Conservation (phyloP, 2,113 vertebrate species). For the Pleuronectes platessa region DNA sequence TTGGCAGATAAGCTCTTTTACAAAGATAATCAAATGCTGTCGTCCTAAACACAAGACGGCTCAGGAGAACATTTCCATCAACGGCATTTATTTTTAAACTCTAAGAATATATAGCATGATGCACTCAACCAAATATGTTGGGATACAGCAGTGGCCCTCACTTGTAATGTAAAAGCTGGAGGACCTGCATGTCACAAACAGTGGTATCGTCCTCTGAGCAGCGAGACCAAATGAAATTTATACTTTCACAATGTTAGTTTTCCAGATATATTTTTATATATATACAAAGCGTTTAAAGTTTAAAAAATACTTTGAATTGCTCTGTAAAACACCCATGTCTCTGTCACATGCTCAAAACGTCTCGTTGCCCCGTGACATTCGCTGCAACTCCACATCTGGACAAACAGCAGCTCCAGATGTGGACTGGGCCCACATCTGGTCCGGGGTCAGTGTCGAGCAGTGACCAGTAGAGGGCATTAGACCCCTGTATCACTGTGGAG, state of each 20-base stretch:
- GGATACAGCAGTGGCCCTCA: background rate
- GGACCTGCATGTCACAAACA: conserved; percentile 36
- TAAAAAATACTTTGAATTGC: conserved; percentile 10
- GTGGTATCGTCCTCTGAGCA: conserved; percentile 8
- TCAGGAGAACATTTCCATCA: background rate
- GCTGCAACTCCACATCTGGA: background rate
- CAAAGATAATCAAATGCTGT: background rate
- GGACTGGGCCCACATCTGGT: conserved; percentile 11
- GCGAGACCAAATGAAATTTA: conserved; percentile 34
- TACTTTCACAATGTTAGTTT: conserved; percentile 29
- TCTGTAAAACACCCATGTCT: conserved; percentile 30
- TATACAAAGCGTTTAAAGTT: conserved; percentile 34
- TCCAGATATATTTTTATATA: conserved; percentile 36
- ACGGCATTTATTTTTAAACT: background rate
- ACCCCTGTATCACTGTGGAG: conserved; percentile 6
- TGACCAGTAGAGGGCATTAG: conserved; percentile 69
- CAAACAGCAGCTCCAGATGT: background rate
- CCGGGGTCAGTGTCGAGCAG: conserved; percentile 39
- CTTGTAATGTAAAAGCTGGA: background rate
- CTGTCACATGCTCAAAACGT: conserved; percentile 6
- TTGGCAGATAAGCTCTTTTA: background rate
- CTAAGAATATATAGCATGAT: background rate
- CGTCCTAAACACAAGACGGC: background rate
- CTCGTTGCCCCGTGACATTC: conserved; percentile 8
- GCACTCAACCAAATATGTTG: background rate